phyloP scores from a whole-genome alignment of 1,140 invertebrate species.

The Melitaea cinxia region DNA sequence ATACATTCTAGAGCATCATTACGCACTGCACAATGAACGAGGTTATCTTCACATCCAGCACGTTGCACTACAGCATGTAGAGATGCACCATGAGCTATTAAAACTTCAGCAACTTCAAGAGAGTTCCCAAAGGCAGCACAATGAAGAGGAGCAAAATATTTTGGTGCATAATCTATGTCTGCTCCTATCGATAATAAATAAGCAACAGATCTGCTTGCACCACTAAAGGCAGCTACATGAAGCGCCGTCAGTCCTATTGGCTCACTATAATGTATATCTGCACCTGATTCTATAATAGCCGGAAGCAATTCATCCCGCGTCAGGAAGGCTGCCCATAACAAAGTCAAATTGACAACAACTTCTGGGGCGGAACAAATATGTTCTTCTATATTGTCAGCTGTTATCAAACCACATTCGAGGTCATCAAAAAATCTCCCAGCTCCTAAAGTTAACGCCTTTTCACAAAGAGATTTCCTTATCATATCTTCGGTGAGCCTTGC shows the following conservation, averaged over 20 bases:
- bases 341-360: conserved; percentile 71
- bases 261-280: conserved; percentile 81
- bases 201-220: conserved; percentile 78
- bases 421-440: conserved; percentile 84
- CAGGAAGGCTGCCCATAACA: conserved; percentile 77
- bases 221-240: conserved; percentile 84
- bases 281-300: conserved; percentile 74
- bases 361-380: conserved; percentile 72
- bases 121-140: conserved; percentile 83
- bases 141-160: conserved; percentile 83
- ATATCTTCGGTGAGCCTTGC: conserved; percentile 84
- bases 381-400: conserved; percentile 75
- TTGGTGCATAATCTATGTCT: conserved; percentile 78
- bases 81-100: conserved; percentile 79
- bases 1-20: conserved; percentile 82
- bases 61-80: conserved; percentile 74
- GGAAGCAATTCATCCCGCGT: conserved; percentile 79
- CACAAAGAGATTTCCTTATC: conserved; percentile 82
- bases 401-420: conserved; percentile 82
- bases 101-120: conserved; percentile 74
- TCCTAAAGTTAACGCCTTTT: conserved; percentile 83
- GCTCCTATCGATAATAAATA: conserved; percentile 82
- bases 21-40: conserved; percentile 83
- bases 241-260: conserved; percentile 81
- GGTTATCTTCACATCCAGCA: conserved; percentile 78